These are phyloP conservation scores for Sisor rabdophorus DNA, from an alignment of 2,113 vertebrate species.

Conservation along the genomic window DNA sequence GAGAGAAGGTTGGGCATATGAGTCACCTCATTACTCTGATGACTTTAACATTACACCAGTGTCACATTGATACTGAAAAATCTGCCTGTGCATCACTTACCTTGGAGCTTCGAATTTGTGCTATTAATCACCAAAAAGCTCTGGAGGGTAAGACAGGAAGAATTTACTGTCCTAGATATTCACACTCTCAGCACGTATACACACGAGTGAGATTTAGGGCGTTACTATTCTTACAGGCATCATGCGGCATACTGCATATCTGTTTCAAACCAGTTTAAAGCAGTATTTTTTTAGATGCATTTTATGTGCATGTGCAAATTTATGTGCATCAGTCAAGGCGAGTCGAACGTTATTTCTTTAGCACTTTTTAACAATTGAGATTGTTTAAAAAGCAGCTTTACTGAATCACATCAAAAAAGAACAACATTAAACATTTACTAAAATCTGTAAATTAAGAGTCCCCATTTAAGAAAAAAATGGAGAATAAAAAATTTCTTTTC, in stretches of 20 bases:
- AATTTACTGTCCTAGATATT: conserved; percentile 24
- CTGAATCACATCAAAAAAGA: no score
- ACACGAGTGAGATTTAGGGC: neutral
- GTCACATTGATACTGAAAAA: conserved; percentile 50
- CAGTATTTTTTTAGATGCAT: no score
- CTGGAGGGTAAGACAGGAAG: conserved; percentile 27
- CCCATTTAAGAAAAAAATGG: no score
- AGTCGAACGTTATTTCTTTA: no score
- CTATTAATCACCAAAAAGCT: conserved; percentile 37
- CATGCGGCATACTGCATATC: neutral
- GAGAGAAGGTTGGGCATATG: conserved; percentile 14
- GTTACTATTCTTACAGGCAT: neutral
- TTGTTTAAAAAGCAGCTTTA: no score
- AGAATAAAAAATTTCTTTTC: no score
- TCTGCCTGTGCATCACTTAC: conserved; percentile 47
- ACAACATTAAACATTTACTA: no score
- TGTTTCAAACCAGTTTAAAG: no score
- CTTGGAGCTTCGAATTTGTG: conserved; percentile 42
- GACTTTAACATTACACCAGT: conserved; percentile 54
- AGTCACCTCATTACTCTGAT: conserved; percentile 59
- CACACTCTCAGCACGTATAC: conserved; percentile 7
- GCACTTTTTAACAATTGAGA: no score
- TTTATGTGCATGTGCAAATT: no score
- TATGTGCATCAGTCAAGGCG: no score
- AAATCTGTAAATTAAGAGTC: no score